Evolutionary conservation across 2,113 vertebrate species (phyloP).

Genomic region (Smithornis capensis): DNA sequence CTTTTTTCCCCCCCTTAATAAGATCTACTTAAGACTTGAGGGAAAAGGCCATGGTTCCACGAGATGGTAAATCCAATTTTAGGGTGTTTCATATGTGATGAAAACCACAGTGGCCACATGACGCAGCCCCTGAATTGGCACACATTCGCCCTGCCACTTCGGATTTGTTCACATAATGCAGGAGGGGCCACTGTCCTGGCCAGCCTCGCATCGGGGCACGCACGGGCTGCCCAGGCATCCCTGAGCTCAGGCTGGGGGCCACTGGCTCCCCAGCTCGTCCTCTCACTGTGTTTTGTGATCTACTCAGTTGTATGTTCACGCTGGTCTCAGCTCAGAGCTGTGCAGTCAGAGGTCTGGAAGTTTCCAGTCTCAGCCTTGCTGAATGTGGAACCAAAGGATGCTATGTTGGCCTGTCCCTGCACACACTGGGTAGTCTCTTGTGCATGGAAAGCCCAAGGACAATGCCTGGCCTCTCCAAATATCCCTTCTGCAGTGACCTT

Average conservation of each 20-base stretch:
- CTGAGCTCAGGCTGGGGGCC: neutral
- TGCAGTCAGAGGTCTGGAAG: neutral
- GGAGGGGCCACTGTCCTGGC: neutral
- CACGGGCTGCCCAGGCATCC: neutral
- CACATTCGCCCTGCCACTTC: constrained; percentile 4
- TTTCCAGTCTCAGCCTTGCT: neutral
- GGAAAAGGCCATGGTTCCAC: constrained; percentile 35
- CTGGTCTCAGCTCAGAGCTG: neutral
- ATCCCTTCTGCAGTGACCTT: neutral
- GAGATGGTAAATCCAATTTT: constrained; percentile 57
- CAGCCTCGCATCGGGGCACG: accelerated
- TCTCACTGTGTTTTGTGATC: neutral
- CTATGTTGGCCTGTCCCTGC: neutral
- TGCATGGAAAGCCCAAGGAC: neutral
- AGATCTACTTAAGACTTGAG: constrained; percentile 47
- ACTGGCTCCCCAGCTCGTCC: accelerated
- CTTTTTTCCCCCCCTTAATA: neutral
- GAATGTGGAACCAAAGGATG: neutral
- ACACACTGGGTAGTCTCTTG: neutral
- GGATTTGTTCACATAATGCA: neutral
- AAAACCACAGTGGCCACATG: neutral
- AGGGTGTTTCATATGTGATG: constrained; percentile 32
- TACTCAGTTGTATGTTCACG: neutral
- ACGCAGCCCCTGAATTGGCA: constrained; percentile 21
- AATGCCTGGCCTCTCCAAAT: neutral